Percentiles rank a stretch among this genome's conserved stretches.
Evolutionary conservation across 2,888 invertebrate genomes (phyloP).

Genomic region (Branchipolynoe longqiensis): DNA sequence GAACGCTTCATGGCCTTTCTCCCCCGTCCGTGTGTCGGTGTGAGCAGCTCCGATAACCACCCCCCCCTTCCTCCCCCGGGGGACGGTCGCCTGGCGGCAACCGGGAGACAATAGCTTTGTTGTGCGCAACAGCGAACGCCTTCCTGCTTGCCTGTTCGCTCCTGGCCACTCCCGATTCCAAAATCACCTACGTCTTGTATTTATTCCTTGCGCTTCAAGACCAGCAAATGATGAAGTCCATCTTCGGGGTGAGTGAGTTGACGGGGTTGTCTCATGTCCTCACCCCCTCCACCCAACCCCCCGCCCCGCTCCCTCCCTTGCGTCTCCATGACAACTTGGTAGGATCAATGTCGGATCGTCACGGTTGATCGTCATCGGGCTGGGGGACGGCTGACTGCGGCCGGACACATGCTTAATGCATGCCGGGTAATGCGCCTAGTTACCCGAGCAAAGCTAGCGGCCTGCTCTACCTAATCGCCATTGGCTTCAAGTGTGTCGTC

Average conservation of each 20-base stretch:
- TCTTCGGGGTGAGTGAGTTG: neutral
- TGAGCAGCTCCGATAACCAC: constrained; percentile 6
- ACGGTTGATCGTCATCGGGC: neutral
- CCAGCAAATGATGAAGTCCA: neutral
- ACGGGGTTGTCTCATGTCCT: neutral
- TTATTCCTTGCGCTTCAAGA: too few species aligned
- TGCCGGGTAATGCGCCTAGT: neutral
- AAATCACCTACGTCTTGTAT: too few species aligned
- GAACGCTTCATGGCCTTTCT: neutral
- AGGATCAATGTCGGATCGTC: constrained; percentile 16
- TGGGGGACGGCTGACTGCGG: constrained; percentile 20
- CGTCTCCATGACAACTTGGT: constrained; percentile 22
- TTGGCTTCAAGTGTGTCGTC: too few species aligned
- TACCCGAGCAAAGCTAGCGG: neutral
- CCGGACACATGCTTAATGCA: constrained; percentile 36
- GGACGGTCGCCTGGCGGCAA: neutral
- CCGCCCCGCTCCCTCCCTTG: neutral
- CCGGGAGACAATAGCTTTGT: constrained; percentile 43
- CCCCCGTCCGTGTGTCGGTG: too few species aligned
- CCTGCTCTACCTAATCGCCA: too few species aligned
- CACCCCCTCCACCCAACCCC: too few species aligned
- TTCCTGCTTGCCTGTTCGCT: neutral
- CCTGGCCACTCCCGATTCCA: too few species aligned
- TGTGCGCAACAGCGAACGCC: neutral
- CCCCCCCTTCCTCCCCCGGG: neutral